phyloP scores from a whole-genome alignment of 2,888 invertebrate species.

The Trichogramma evanescens region DNA sequence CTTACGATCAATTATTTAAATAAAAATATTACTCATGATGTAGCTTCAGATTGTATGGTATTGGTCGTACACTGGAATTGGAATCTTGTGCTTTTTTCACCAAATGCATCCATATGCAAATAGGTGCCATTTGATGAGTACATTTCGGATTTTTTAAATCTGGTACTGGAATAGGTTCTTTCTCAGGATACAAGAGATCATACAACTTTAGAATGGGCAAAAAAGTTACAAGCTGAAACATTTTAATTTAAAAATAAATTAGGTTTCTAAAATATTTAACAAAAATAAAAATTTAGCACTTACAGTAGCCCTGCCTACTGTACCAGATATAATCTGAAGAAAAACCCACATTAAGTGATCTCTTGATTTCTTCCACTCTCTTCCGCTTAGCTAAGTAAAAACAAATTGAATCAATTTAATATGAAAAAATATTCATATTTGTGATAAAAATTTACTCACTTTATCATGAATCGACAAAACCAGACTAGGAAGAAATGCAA shows the following conservation, averaged over 20 bases:
- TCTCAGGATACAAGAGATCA: slow-evolving; percentile 87
- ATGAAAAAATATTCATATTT: not conserved
- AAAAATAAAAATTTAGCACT: slow-evolving; percentile 30
- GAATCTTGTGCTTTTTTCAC: slow-evolving; percentile 88
- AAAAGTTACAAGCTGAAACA: slow-evolving; percentile 66
- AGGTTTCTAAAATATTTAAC: slow-evolving; percentile 16
- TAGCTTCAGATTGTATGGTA: slow-evolving; percentile 73
- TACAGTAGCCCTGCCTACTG: slow-evolving; percentile 87
- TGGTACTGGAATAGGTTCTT: slow-evolving; percentile 79
- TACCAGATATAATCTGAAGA: slow-evolving; percentile 93
- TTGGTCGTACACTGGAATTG: slow-evolving; percentile 66
- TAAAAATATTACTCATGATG: slow-evolving; percentile 66
- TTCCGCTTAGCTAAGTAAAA: slow-evolving; percentile 56
- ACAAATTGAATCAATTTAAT: not conserved
- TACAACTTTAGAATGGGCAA: slow-evolving; percentile 84
- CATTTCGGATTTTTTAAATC: slow-evolving; percentile 81
- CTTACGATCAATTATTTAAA: slow-evolving; percentile 30
- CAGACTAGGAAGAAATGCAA: slow-evolving; percentile 87
- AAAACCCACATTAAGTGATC: slow-evolving; percentile 99
- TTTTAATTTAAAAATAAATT: slow-evolving; percentile 23
- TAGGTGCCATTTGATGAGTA: slow-evolving; percentile 86
- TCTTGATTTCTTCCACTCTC: slow-evolving; percentile 80
- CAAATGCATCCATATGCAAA: slow-evolving; percentile 94
- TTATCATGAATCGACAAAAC: slow-evolving; percentile 83
- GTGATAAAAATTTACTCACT: slow-evolving; percentile 42